Evolutionary conservation across 2,797 vertebrate species (phyloP).

Genomic region (Mareca penelope): DNA sequence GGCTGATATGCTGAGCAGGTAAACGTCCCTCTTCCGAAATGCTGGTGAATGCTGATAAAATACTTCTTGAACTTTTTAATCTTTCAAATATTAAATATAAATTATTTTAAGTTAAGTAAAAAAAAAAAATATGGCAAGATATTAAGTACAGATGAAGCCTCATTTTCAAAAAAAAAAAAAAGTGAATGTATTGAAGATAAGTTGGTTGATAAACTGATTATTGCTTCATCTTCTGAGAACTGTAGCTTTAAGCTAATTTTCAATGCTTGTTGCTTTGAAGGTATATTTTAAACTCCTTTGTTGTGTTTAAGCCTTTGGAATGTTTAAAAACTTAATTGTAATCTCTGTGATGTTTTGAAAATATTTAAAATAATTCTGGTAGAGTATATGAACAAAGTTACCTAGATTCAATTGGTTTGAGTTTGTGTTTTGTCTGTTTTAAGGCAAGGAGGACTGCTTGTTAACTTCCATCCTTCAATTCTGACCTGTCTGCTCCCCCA

Average conservation of each 20-base stretch:
- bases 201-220: neutral
- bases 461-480: slow-evolving; percentile 99
- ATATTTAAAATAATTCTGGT: slow-evolving; percentile 17
- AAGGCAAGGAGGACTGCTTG: slow-evolving; percentile 98
- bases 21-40: neutral
- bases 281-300: neutral
- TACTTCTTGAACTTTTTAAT: neutral
- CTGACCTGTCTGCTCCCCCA: slow-evolving; percentile 97
- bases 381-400: slow-evolving; percentile 19
- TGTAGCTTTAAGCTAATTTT: neutral
- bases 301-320: neutral
- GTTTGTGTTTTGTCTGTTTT: slow-evolving; percentile 77
- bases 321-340: neutral
- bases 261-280: neutral
- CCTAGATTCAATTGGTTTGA: slow-evolving; percentile 68
- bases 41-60: neutral
- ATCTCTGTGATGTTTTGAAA: neutral
- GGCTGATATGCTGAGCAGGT: slow-evolving; percentile 99
- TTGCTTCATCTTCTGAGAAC: neutral
- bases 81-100: neutral
- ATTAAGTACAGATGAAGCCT: neutral
- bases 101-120: neutral
- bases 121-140: neutral
- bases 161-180: neutral
- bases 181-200: neutral